These are phyloP conservation scores for Formica exsecta DNA, from an alignment of 1,140 invertebrate species.

Conservation along the genomic window DNA sequence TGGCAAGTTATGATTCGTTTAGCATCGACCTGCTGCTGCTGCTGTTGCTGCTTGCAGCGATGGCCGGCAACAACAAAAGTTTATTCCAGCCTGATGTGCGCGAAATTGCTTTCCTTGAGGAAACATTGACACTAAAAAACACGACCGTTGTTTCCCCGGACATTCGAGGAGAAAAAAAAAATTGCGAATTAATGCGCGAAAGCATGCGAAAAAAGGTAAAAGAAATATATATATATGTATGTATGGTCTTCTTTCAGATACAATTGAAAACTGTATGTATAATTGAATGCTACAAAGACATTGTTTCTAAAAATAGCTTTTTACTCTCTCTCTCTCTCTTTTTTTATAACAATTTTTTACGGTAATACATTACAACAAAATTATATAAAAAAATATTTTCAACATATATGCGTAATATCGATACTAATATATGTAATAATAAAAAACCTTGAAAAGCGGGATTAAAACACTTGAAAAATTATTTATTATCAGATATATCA, in stretches of 20 bases:
- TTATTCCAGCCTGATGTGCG: conserved; percentile 12
- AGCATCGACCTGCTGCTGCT: conserved; percentile 57
- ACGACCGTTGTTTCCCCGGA: not conserved
- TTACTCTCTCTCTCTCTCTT: too few species aligned
- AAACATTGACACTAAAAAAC: conserved; percentile 25
- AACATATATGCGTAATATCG: not conserved
- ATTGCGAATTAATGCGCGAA: conserved; percentile 25
- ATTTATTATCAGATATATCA: conserved; percentile 4
- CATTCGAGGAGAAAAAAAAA: conserved; percentile 9
- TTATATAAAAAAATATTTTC: not conserved
- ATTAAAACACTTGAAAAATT: not conserved
- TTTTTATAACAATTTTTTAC: not conserved
- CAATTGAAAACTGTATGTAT: not conserved
- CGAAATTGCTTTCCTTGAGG: conserved; percentile 9
- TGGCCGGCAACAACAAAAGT: conserved; percentile 30
- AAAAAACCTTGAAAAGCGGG: not conserved
- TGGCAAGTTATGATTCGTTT: conserved; percentile 73
- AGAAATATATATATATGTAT: too few species aligned
- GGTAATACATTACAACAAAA: not conserved
- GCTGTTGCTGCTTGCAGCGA: not conserved
- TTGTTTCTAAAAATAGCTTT: not conserved
- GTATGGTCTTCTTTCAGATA: not conserved
- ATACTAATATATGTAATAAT: not conserved
- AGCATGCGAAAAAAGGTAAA: not conserved
- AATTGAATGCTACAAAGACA: not conserved